Percentiles rank a stretch among this genome's conserved stretches.
phyloP scores from a whole-genome alignment of 2,797 vertebrate species.

The Intellagama lesueurii region DNA sequence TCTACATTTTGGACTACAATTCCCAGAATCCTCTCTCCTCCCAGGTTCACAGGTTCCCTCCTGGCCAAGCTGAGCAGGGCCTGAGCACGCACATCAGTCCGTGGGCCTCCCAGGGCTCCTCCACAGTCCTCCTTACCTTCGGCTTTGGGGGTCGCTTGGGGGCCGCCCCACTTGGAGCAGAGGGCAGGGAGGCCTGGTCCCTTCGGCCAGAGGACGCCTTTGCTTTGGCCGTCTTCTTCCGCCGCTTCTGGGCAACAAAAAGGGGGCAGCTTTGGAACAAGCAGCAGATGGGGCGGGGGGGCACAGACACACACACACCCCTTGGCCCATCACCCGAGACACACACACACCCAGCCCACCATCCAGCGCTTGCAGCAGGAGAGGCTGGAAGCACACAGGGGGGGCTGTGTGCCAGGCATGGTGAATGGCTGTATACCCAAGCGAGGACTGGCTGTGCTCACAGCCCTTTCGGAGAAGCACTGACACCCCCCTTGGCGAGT shows the following conservation, averaged over 20 bases:
- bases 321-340: no score
- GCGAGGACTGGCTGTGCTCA: background rate
- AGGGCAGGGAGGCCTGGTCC: background rate
- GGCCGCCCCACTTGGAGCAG: no score
- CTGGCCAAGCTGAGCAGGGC: background rate
- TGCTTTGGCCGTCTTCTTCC: background rate
- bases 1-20: no score
- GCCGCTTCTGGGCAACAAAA: slow-evolving; percentile 9
- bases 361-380: background rate
- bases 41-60: background rate
- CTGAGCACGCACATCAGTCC: no score
- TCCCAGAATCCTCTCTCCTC: background rate
- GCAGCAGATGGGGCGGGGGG: no score
- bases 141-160: no score
- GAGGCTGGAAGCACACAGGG: background rate
- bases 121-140: background rate
- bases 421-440: no score
- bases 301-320: no score
- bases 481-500: slow-evolving; percentile 6
- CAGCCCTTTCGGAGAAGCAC: background rate
- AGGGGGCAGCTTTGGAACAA: no score
- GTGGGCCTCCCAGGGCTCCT: background rate
- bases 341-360: no score
- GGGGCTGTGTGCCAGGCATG: background rate
- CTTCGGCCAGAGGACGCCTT: background rate